Conservation (phyloP, 1,140 invertebrate genomes). For the Drosophila lowei region DNA sequence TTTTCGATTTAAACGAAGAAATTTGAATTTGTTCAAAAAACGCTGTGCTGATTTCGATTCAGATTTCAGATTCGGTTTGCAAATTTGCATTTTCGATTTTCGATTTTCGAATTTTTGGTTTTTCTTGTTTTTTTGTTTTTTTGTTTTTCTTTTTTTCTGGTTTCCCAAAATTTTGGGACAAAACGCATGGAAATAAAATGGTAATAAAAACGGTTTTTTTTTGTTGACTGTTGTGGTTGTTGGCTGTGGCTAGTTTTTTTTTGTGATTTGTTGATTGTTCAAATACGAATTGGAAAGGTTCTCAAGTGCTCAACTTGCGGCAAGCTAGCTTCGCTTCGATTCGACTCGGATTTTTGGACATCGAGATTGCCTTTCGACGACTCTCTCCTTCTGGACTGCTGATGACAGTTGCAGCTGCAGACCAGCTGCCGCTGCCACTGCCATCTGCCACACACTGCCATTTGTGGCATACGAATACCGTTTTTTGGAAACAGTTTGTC, state of each 20-base stretch:
- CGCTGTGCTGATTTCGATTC: constrained; percentile 30
- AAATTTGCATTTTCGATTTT: constrained; percentile 31
- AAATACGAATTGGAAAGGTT: constrained; percentile 39
- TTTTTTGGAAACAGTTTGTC: constrained; percentile 18
- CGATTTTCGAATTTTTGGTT: constrained; percentile 22
- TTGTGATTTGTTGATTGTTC: constrained; percentile 31
- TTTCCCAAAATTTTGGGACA: constrained; percentile 15
- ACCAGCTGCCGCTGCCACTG: constrained; percentile 11
- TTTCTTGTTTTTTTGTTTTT: constrained; percentile 5
- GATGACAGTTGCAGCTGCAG: constrained; percentile 19
- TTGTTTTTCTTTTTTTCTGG: constrained; percentile 18
- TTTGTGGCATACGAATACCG: no score
- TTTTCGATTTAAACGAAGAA: not conserved
- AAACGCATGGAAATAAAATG: constrained; percentile 53
- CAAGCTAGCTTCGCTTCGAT: constrained; percentile 3
- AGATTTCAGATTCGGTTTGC: constrained; percentile 24
- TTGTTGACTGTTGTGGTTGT: constrained; percentile 47
- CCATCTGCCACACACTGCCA: constrained; percentile 2
- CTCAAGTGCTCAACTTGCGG: constrained; percentile 18
- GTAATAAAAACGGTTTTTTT: constrained; percentile 43
- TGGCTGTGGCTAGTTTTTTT: constrained; percentile 29
- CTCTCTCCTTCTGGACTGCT: not conserved
- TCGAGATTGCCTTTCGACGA: not conserved
- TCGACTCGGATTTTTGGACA: not conserved
- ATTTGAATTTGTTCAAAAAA: constrained; percentile 25